Percentiles rank a stretch among this genome's conserved stretches.
phyloP scores from a whole-genome alignment of 2,113 vertebrate species.

The Nothoprocta pentlandii region DNA sequence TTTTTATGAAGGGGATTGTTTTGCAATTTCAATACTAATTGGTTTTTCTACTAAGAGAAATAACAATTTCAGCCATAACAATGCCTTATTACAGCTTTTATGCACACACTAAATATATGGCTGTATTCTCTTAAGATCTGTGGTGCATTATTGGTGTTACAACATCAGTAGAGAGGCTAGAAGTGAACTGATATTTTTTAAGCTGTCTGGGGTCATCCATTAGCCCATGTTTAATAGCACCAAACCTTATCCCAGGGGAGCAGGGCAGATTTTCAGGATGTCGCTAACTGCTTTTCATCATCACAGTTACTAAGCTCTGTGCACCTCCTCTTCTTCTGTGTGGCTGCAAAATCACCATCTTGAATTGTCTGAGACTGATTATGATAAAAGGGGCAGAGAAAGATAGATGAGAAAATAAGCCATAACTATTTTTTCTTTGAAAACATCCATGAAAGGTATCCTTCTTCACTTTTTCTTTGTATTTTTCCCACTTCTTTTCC shows the following conservation, averaged over 20 bases:
- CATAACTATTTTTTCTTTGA: background rate
- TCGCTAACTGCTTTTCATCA: background rate
- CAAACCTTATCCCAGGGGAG: background rate
- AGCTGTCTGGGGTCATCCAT: background rate
- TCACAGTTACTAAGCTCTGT: background rate
- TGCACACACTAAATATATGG: background rate
- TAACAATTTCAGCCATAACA: background rate
- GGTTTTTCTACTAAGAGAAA: background rate
- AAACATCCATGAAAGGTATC: background rate
- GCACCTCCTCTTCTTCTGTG: background rate
- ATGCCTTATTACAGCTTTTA: background rate
- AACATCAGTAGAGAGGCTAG: background rate
- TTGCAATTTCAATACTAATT: constrained; percentile 26
- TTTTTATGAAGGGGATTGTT: background rate
- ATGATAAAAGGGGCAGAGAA: background rate
- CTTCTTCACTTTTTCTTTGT: background rate
- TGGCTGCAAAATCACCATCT: background rate
- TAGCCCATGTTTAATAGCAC: background rate
- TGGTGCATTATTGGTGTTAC: background rate
- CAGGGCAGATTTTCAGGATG: background rate
- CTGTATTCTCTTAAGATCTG: background rate
- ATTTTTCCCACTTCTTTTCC: background rate
- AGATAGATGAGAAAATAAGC: background rate
- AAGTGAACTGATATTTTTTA: background rate
- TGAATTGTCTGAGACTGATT: background rate